phyloP scores from a whole-genome alignment of 2,888 invertebrate species.

The Clanis bilineata region DNA sequence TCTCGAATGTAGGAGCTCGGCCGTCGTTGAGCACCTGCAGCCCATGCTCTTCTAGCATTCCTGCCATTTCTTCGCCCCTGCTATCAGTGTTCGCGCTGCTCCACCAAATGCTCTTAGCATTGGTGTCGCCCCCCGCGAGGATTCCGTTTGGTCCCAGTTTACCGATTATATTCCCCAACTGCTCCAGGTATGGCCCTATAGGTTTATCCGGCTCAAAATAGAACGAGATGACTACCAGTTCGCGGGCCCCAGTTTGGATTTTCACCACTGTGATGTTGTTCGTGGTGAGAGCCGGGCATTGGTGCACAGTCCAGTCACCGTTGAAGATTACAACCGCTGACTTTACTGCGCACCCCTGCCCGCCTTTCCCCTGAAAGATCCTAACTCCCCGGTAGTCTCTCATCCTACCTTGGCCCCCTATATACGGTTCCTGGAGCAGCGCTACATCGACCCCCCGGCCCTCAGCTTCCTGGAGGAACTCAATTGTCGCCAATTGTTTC shows the following conservation, averaged over 20 bases:
- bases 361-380: slow-evolving; percentile 14
- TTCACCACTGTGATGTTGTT: not conserved
- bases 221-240: not conserved
- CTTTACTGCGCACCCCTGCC: not conserved
- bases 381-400: not conserved
- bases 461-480: too few species aligned
- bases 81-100: too few species aligned
- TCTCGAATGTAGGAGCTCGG: too few species aligned
- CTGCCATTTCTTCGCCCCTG: slow-evolving; percentile 19
- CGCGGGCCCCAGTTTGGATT: not conserved
- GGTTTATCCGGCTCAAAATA: not conserved
- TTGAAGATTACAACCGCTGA: slow-evolving; percentile 17
- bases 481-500: too few species aligned
- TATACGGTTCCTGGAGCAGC: too few species aligned
- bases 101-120: too few species aligned
- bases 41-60: slow-evolving; percentile 13
- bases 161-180: not conserved
- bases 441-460: too few species aligned
- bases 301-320: not conserved
- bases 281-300: not conserved
- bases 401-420: too few species aligned
- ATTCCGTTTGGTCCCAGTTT: not conserved
- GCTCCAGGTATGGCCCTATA: not conserved
- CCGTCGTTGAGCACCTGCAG: too few species aligned
- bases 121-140: not conserved